Percentiles rank a stretch among this genome's conserved stretches.
These are phyloP conservation scores for Xylocopa sonorina DNA, from an alignment of 1,140 invertebrate genomes.

Conservation along the genomic window DNA sequence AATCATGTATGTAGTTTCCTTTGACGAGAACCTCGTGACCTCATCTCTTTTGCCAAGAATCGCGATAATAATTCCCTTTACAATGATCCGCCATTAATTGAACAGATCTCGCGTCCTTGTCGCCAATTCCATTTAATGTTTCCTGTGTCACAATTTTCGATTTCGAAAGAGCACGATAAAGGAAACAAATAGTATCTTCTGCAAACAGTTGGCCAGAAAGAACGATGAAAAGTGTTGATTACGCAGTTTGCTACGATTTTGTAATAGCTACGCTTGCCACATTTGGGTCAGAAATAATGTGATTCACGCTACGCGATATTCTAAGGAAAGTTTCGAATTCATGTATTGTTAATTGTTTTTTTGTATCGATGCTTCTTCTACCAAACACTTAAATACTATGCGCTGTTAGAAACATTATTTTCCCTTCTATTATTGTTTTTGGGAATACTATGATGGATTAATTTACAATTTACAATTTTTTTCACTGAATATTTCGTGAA, in stretches of 20 bases:
- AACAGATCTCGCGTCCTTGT: neutral
- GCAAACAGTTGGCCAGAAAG: neutral
- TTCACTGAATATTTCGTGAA: no score
- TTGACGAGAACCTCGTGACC: neutral
- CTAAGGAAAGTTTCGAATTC: neutral
- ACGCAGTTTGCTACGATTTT: neutral
- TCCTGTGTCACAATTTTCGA: neutral
- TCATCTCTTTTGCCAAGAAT: neutral
- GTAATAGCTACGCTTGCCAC: neutral
- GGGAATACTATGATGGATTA: no score
- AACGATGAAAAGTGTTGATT: neutral
- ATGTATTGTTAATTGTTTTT: neutral
- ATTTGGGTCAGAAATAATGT: neutral
- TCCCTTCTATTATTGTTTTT: no score
- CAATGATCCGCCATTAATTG: neutral
- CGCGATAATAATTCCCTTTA: neutral
- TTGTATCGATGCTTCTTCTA: no score
- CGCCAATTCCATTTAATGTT: neutral
- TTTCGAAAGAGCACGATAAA: neutral
- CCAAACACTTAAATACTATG: no score
- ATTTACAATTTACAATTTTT: no score
- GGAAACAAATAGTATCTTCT: neutral
- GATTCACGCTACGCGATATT: conserved; percentile 4
- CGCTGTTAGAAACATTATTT: no score
- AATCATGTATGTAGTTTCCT: neutral